A percentile compares a stretch with the other conserved stretches of the same genome.
phyloP scores from a whole-genome alignment of 1,140 invertebrate genomes.

The Atopsyche davidsoni region DNA sequence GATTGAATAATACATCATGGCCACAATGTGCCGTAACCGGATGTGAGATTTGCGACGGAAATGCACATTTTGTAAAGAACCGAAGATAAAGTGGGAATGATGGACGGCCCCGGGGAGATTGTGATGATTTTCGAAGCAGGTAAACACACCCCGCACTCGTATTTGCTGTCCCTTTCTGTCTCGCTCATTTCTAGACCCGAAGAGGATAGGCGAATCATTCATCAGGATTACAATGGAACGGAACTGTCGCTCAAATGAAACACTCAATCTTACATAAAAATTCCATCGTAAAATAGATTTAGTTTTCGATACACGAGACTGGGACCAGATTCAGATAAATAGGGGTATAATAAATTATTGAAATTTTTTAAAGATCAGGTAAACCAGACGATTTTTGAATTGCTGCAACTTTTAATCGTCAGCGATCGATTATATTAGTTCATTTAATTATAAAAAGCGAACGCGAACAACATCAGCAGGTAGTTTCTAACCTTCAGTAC shows the following conservation, averaged over 20 bases:
- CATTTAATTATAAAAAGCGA: no score
- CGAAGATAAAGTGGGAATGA: slow-evolving; percentile 24
- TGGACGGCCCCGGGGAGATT: slow-evolving; percentile 19
- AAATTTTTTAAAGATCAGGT: no score
- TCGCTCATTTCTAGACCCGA: slow-evolving; percentile 8
- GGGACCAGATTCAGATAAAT: no score
- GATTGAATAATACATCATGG: slow-evolving; percentile 26
- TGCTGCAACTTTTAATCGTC: no score
- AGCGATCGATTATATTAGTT: no score
- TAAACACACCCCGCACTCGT: background rate
- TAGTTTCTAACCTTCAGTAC: no score
- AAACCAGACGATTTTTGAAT: no score
- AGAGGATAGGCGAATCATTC: slow-evolving; percentile 1
- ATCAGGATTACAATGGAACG: slow-evolving; percentile 1
- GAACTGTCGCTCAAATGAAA: slow-evolving; percentile 1
- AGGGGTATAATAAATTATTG: no score
- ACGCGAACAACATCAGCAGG: no score
- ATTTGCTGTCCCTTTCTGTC: slow-evolving; percentile 1
- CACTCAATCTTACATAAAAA: slow-evolving; percentile 8
- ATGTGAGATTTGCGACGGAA: slow-evolving; percentile 29
- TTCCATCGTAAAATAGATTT: background rate
- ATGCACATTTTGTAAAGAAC: slow-evolving; percentile 14
- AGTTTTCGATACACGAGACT: no score
- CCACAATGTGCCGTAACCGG: slow-evolving; percentile 16
- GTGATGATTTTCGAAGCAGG: background rate